phyloP scores from a whole-genome alignment of 2,888 invertebrate species.

The Pollenia amentaria region DNA sequence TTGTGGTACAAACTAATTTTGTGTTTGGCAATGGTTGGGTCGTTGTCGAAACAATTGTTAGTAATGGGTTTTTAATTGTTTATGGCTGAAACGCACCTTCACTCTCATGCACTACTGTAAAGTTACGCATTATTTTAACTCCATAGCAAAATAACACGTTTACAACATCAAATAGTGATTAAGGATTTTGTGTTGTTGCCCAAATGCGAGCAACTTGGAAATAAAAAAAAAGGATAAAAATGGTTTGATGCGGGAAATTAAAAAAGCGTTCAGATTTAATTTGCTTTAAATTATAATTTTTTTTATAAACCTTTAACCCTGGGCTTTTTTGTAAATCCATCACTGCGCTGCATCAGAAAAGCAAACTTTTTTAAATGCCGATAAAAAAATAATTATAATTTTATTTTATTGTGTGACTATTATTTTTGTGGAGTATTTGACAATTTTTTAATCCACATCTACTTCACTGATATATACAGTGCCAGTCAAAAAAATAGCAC shows the following conservation, averaged over 20 bases:
- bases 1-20: conserved; percentile 60
- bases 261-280: no score
- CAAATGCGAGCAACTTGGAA: background rate
- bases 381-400: no score
- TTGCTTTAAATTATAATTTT: no score
- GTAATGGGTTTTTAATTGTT: conserved; percentile 73
- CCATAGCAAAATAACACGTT: conserved; percentile 32
- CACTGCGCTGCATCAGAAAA: no score
- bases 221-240: background rate
- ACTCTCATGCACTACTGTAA: background rate
- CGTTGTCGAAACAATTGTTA: conserved; percentile 64
- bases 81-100: conserved; percentile 18
- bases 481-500: no score
- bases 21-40: conserved; percentile 12
- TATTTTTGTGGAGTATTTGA: no score
- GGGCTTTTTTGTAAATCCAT: no score
- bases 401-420: no score
- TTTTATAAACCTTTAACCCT: no score
- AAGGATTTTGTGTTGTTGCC: conserved; percentile 11
- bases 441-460: no score
- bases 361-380: no score
- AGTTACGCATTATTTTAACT: conserved; percentile 18
- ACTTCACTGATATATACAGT: no score
- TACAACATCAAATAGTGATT: conserved; percentile 54
- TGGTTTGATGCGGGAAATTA: background rate